Base-by-base conservation (phyloP, 1,140 invertebrate genomes). In the Heliconius congener region DNA sequence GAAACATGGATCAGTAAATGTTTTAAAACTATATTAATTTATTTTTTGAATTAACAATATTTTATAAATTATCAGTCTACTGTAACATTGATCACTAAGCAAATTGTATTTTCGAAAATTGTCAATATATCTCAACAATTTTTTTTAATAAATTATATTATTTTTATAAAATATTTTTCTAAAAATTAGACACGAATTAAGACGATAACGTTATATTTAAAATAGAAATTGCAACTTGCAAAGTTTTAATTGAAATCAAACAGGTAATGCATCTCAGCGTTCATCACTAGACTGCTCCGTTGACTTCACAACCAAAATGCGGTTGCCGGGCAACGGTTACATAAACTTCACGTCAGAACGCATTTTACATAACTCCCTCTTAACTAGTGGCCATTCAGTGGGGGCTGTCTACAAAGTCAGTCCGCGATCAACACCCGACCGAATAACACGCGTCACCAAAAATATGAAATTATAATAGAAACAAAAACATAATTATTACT, bases 321-420 rank as follows among this genome's bases (percentile, higher is more conserved):
- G 81, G 84, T 84, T 83, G 83, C 84, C 83, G 73, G 82, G 86
- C 84, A 84, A 86, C 80, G 30, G 37, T 93, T 93, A 91, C 90
- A 83, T 90, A 91, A 93, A 82, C 23, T 52, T 39, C 73, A 79
- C 72, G 82, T 85, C 83, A 84, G 71, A 76, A 84, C 83, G 83
- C 85, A 84, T 82, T 92, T 93, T 93, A 92, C 84, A 85, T 93
- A 92, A 93, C 84, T 73, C 55, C 71, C 71, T 72, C 71, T 72
- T 72, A 72, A 72, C 71, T 83, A 82, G 83, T 82, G 74, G 81
- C 72, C 77, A 74, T 76, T 74, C 82, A 85, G 84, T 80, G 82
- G 82, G 84, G 84, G 83, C 83, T 81, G 71, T 50, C 73, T 60
- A 11, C 74, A 23, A 75, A 78, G 77, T 81, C 88, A 90, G 90